Conservation (phyloP, 2,888 invertebrate genomes). For the Camptogramma bilineatum region DNA sequence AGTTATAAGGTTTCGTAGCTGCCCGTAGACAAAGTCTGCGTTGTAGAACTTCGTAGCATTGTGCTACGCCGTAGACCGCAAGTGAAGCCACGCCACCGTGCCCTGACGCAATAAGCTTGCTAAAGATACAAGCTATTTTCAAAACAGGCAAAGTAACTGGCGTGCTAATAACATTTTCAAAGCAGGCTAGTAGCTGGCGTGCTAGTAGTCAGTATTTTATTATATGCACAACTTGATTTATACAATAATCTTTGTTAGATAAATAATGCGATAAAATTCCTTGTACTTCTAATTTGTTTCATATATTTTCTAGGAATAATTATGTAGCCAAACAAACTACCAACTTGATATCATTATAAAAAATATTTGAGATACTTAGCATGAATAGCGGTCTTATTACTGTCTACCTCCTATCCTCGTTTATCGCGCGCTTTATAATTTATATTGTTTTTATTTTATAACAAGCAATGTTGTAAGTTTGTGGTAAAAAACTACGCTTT, state of each 20-base stretch:
- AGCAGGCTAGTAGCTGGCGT: slow-evolving; percentile 8
- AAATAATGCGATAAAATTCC: no score
- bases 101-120: slow-evolving; percentile 67
- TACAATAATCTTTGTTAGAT: no score
- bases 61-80: slow-evolving; percentile 54
- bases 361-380: not conserved
- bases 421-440: not conserved
- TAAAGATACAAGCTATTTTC: slow-evolving; percentile 27
- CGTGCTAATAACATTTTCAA: not conserved
- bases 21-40: slow-evolving; percentile 34
- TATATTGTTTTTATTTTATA: slow-evolving; percentile 19
- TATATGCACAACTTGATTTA: not conserved
- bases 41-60: slow-evolving; percentile 46
- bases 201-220: not conserved
- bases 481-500: slow-evolving; percentile 21
- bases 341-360: not conserved
- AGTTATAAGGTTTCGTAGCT: slow-evolving; percentile 33
- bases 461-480: slow-evolving; percentile 10
- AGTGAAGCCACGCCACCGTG: slow-evolving; percentile 50
- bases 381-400: not conserved
- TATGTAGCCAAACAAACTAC: no score
- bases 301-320: no score
- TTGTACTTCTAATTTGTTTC: no score
- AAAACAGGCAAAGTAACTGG: slow-evolving; percentile 9
- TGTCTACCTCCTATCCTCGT: slow-evolving; percentile 10